Base-by-base conservation (phyloP, 2,797 vertebrate species). In the Hafferia zeledoni region DNA sequence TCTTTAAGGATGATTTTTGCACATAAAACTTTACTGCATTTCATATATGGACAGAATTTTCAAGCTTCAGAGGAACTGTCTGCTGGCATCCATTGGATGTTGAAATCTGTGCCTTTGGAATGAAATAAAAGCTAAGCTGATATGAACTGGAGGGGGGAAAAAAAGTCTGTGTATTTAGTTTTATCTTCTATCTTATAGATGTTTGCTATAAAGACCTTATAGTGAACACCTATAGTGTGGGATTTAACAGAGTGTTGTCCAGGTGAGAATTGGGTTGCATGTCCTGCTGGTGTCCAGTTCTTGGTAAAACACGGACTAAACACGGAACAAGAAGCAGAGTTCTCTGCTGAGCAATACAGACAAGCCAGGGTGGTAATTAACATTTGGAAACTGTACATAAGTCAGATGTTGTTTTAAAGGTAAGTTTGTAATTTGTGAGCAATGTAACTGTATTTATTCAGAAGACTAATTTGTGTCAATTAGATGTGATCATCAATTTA, bases 351-450 rank as follows among this genome's bases (percentile, higher is more conserved):
- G 71, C 97, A 98, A 43, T 98, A 98, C 86, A 94, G 47, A 89
- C 93, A 98, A 39, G 96, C 97, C 4, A 96, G 97, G 75, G 97
- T 98, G 76, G 90, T 91, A 56, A 98, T 98, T 82, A 98, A 97
- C 11, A 96, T 98, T 55, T 98, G 56, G 96, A 97, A 41, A 97
- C 92, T 33, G 93, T 97, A 16, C 96, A 98, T 24, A 92, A 93
- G 61, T 98, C 98, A 5, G 98, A 98, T 92, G 82, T 98, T 93
- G 96, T 98, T 91, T 98, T 98, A 61, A 98, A 98, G 97, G 97
- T 98, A 89, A 90, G 24, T 72, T 78, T 92, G 13, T 30, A 5
- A 77, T 75, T 49, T 90, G 13, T 76, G 20, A 69, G 33, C 67
- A 37, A 47, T 24, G 10, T 71, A 80, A 63, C 17, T 4, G 5